Base-by-base conservation (phyloP, 1,140 invertebrate species). In the Leptinotarsa undecemlineata region DNA sequence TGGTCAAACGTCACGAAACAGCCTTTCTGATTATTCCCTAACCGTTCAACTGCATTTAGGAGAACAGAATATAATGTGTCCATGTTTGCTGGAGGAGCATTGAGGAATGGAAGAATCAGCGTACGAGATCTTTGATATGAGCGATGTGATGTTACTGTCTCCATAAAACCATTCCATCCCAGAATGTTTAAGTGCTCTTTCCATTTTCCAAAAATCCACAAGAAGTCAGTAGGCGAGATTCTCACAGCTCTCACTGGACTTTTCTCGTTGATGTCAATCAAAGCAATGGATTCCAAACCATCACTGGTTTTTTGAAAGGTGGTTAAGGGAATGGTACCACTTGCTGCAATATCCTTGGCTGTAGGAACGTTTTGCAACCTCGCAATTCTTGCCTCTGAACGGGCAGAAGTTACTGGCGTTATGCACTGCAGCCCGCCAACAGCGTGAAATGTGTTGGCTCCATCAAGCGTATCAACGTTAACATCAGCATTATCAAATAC, bases 141-240 rank as follows among this genome's bases (percentile, higher is more conserved):
- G 5, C 17, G 21, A 33, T 66, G 26, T 23, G 62, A n/a, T n/a
- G 42, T 51, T 26, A 42, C n/a, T 48, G 4, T 21, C 42, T 73
- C 72, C 72, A 73, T 73, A 17, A 73, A 73, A 17, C 72, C 47
- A 21, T 51, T 73, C 72, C 78, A 81, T 71, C 77, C 75, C 21
- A 74, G 74, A 68, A 77, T 71, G 26, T 71, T 20, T 61, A 61
- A 61, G 60, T 62, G 19, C 48, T 73, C 61, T 57, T n/a, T 57
- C 51, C 51, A 57, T 57, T 57, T 57, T n/a, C n/a, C 51, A 57
- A 17, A 57, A 15, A 57, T 17, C 51, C 51, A 57, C 51, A 57
- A 57, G 51, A 57, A 57, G 14, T 57, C 51, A n/a, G 15, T 57
- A n/a, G 51, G 15, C n/a, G 51, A 57, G 51, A n/a, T 15, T 57